Evolutionary conservation across 2,113 vertebrate genomes (phyloP).

Genomic region (Chiloscyllium plagiosum): DNA sequence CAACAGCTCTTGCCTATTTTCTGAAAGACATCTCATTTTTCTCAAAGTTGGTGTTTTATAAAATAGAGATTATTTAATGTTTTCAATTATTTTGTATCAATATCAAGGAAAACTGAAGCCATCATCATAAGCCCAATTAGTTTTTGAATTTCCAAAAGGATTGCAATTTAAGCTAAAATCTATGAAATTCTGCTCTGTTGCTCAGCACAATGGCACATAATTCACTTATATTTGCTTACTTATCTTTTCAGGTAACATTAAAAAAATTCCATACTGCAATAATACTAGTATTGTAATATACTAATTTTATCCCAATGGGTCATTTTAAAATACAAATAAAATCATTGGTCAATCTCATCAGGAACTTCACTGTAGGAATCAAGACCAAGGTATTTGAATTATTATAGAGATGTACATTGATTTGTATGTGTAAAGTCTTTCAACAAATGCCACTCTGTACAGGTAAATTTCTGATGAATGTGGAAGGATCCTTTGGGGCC

Average conservation of each 20-base stretch:
- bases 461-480: too few relatives aligned
- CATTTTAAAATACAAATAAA: neutral
- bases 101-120: neutral
- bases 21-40: neutral
- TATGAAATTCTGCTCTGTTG: too few relatives aligned
- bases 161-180: too few relatives aligned
- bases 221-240: too few relatives aligned
- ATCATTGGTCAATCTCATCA: neutral
- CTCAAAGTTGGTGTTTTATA: neutral
- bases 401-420: neutral
- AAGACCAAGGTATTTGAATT: too few relatives aligned
- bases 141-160: too few relatives aligned
- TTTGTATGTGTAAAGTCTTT: neutral
- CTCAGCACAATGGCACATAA: too few relatives aligned
- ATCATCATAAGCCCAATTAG: neutral
- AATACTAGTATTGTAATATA: neutral
- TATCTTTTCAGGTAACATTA: neutral
- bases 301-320: neutral
- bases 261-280: neutral
- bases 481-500: too few relatives aligned
- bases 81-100: neutral
- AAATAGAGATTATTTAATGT: neutral
- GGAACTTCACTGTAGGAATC: neutral
- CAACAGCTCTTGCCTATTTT: neutral
- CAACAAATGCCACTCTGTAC: neutral